Conservation (phyloP, 2,888 invertebrate genomes). For the Conchocele bisecta region DNA sequence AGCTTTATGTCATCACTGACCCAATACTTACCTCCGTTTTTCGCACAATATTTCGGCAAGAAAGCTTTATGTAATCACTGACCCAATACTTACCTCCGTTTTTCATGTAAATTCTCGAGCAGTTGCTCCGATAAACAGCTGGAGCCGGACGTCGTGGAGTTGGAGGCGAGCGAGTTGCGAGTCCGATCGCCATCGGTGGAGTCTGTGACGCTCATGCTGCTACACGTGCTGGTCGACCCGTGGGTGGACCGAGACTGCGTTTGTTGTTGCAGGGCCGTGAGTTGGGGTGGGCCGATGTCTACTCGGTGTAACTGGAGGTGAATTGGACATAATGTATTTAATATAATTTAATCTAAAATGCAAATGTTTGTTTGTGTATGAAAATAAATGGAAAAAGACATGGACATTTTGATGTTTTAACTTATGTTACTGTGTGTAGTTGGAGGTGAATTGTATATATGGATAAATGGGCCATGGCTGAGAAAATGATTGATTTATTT, state of each 20-base stretch:
- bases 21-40: too few species aligned
- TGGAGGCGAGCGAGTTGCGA: constrained; percentile 65
- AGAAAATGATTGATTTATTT: too few species aligned
- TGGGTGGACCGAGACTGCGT: constrained; percentile 3
- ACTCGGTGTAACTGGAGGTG: too few species aligned
- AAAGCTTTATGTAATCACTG: not conserved
- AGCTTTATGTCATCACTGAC: too few species aligned
- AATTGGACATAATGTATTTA: too few species aligned
- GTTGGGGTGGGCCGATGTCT: constrained; percentile 54
- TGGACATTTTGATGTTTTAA: too few species aligned
- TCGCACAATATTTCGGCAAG: constrained; percentile 66
- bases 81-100: constrained; percentile 64
- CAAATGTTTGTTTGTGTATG: too few species aligned
- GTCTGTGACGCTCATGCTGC: constrained; percentile 47
- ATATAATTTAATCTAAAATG: too few species aligned
- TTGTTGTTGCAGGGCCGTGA: constrained; percentile 42
- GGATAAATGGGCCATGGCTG: too few species aligned
- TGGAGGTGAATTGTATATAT: too few species aligned
- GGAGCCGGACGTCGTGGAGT: constrained; percentile 64
- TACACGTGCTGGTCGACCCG: constrained; percentile 14
- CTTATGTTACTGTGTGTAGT: too few species aligned
- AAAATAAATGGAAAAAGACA: too few species aligned
- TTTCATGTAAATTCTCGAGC: constrained; percentile 64
- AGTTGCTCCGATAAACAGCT: constrained; percentile 56
- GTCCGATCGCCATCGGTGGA: constrained; percentile 61